These are phyloP conservation scores for Notarius quadriscutis DNA, from an alignment of 2,113 vertebrate genomes.

Conservation along the genomic window DNA sequence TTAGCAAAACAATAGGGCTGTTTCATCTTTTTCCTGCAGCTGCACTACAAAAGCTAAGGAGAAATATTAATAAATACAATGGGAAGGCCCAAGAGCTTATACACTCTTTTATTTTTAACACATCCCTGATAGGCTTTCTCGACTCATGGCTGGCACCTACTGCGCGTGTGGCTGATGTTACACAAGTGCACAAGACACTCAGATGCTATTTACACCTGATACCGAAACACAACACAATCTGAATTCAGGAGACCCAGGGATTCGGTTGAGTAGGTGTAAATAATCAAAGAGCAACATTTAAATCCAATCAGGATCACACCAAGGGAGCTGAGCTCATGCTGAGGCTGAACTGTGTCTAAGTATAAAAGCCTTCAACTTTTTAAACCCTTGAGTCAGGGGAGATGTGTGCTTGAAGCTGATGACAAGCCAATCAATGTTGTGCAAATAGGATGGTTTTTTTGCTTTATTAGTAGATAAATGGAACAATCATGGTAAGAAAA, in stretches of 20 bases:
- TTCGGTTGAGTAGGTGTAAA: slow-evolving; percentile 23
- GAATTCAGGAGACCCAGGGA: slow-evolving; percentile 12
- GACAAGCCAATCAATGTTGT: slow-evolving; percentile 14
- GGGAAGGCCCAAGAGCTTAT: slow-evolving; percentile 17
- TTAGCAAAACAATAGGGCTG: slow-evolving; percentile 30
- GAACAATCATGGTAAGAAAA: not conserved
- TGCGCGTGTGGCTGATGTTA: slow-evolving; percentile 10
- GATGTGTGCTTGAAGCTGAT: not conserved
- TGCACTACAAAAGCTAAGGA: not conserved
- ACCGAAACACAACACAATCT: slow-evolving; percentile 22
- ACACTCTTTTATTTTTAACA: slow-evolving; percentile 37
- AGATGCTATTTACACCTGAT: slow-evolving; percentile 36
- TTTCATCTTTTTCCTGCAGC: not conserved
- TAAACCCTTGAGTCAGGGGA: not conserved
- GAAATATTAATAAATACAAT: slow-evolving; percentile 13
- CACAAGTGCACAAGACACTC: slow-evolving; percentile 1
- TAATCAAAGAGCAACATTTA: slow-evolving; percentile 37
- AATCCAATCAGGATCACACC: slow-evolving; percentile 25
- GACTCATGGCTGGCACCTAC: slow-evolving; percentile 29
- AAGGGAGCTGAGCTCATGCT: not conserved
- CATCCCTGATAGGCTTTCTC: slow-evolving; percentile 25
- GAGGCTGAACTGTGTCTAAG: not conserved
- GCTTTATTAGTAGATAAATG: not conserved
- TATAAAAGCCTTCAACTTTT: not conserved
- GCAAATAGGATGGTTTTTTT: not conserved